phyloP scores from a whole-genome alignment of 1,140 invertebrate genomes.

The Cherax destructor region DNA sequence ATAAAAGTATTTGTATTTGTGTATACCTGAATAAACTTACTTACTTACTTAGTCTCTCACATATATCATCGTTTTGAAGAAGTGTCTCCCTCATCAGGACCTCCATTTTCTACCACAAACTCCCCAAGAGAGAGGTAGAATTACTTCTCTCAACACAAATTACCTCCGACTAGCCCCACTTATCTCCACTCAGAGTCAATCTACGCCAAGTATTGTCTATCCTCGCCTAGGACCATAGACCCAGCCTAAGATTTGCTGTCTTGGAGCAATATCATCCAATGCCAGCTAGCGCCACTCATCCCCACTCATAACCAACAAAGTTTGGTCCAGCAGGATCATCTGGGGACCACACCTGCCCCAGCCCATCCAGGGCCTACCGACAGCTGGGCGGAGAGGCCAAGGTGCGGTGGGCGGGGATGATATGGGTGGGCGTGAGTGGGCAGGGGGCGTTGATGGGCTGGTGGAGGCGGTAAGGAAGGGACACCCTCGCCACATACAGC shows the following conservation, averaged over 20 bases:
- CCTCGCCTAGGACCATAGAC: not conserved
- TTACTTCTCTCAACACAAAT: too few species aligned
- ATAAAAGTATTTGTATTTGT: too few species aligned
- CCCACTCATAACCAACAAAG: not conserved
- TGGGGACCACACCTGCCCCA: not conserved
- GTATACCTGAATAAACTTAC: too few species aligned
- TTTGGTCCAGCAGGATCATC: not conserved
- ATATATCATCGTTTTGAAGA: too few species aligned
- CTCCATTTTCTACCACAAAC: too few species aligned
- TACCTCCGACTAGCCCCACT: not conserved
- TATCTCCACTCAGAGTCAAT: not conserved
- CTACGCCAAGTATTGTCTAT: not conserved
- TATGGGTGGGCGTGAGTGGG: conserved; percentile 15
- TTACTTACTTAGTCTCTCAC: too few species aligned
- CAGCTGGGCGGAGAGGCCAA: not conserved
- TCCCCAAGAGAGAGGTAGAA: too few species aligned
- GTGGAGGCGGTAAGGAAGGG: conserved; percentile 50
- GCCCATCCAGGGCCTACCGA: not conserved
- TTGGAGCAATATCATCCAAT: not conserved
- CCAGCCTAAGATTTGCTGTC: not conserved
- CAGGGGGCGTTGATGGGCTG: conserved; percentile 31
- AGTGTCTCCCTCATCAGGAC: too few species aligned
- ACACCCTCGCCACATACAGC: conserved; percentile 30
- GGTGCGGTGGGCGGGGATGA: not conserved
- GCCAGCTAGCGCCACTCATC: not conserved